Conservation (phyloP, 2,797 vertebrate species). For the Fringilla coelebs region DNA sequence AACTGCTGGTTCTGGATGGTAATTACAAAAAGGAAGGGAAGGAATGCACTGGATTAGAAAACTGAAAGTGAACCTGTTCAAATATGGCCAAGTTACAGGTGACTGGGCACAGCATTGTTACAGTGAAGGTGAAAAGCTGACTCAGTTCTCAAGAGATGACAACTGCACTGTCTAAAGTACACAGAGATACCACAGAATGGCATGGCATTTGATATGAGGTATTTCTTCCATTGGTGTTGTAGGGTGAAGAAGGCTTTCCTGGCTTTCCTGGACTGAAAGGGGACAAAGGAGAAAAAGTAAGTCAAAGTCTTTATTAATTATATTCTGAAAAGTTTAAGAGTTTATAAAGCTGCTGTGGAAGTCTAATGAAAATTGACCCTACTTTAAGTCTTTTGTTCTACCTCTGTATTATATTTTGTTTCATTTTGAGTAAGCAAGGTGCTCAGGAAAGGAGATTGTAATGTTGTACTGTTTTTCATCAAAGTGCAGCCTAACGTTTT, state of each 20-base stretch:
- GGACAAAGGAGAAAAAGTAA: slow-evolving; percentile 87
- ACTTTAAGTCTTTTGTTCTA: neutral
- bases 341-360: neutral
- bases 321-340: neutral
- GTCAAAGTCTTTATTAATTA: neutral
- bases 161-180: neutral
- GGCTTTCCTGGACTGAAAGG: slow-evolving; percentile 83
- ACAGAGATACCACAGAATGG: neutral
- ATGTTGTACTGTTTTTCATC: neutral
- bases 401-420: neutral
- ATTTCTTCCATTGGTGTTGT: neutral
- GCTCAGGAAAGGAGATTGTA: neutral
- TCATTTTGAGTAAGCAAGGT: neutral
- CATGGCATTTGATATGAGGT: neutral
- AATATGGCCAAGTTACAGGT: neutral
- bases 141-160: neutral
- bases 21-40: neutral
- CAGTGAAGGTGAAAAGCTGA: neutral
- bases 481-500: neutral
- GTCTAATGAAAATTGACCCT: neutral
- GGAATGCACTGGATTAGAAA: neutral
- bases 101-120: neutral
- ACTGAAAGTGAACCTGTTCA: neutral
- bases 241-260: slow-evolving; percentile 84
- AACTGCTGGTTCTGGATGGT: neutral